These are phyloP conservation scores for Orthosia gracilis DNA, from an alignment of 2,888 invertebrate species.

Conservation along the genomic window DNA sequence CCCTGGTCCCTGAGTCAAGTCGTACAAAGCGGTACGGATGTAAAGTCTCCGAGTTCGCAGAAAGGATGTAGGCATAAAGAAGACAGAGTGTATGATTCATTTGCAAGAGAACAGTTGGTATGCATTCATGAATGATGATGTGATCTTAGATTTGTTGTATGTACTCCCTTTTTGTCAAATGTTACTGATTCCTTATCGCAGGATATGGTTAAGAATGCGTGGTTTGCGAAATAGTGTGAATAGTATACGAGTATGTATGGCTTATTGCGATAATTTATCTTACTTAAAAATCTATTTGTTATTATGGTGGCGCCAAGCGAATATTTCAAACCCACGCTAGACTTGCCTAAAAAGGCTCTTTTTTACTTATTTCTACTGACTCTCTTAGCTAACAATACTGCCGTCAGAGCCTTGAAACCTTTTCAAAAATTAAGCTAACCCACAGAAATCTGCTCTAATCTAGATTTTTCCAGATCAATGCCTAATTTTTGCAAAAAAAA, in stretches of 20 bases:
- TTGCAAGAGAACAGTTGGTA: conserved; percentile 56
- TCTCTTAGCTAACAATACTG: not conserved
- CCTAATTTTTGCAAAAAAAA: conserved; percentile 13
- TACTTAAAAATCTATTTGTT: not conserved
- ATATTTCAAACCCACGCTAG: conserved; percentile 2
- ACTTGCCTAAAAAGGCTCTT: conserved; percentile 6
- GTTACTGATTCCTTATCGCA: conserved; percentile 37
- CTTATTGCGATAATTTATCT: conserved; percentile 19
- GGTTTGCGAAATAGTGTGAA: not conserved
- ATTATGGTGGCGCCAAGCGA: conserved; percentile 1
- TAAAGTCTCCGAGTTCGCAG: conserved; percentile 65
- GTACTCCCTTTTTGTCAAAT: conserved; percentile 40
- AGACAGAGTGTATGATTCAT: conserved; percentile 63
- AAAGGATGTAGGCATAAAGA: conserved; percentile 68
- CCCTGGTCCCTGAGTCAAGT: conserved; percentile 66
- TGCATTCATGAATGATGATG: conserved; percentile 64
- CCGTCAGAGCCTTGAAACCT: not conserved
- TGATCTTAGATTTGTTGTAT: conserved; percentile 52
- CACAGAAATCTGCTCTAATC: not conserved
- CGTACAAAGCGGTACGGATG: conserved; percentile 60
- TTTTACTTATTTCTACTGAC: not conserved
- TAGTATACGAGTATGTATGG: not conserved
- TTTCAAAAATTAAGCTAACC: not conserved
- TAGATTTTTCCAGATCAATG: not conserved
- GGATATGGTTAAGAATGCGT: conserved; percentile 23